Evolutionary conservation across 2,797 vertebrate genomes (phyloP), one percentile per base, ranked within the genome.

Genomic region (Triplophysa yarkandensis): DNA sequence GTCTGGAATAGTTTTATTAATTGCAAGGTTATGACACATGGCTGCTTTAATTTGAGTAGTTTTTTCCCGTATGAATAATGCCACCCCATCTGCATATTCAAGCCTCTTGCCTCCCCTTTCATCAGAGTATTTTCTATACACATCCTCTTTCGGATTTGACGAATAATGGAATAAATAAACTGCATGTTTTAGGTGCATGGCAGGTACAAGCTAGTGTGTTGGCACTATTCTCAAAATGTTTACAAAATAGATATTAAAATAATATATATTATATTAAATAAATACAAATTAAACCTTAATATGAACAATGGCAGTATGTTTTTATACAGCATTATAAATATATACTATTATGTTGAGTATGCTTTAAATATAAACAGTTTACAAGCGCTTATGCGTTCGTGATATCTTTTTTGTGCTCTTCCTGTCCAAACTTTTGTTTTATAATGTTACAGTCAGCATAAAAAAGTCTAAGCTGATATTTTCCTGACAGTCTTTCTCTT

Each of bases 391-490:
- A n/a, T n/a, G n/a, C n/a, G n/a, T n/a, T n/a, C n/a, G n/a, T n/a
- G n/a, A n/a, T n/a, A n/a, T n/a, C n/a, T 50, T 21, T 52, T 52
- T 46, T 58, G 41, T 8, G 28, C 76, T 83, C 78, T 88, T 89
- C 78, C 88, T 89, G 90, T 89, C 88, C 83, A 88, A 87, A 78
- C 72, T 58, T 86, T 83, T 75, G 87, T 83, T 75, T 78, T 83
- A 82, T 85, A 83, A 71, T 89, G 85, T 84, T 50, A 50, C 32
- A 19, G 43, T 71, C 71, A 64, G 71, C 48, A 23, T 50, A 43
- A 52, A 71, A 50, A 32, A 44, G 34, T 55, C 21, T 32, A 6
- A 44, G 23, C 8, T 32, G 32, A 55, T 73, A 43, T 65, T 52
- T 64, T 36, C 71, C 48, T n/a, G 25, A 55, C 71, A 64, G 34